phyloP scores from a whole-genome alignment of 2,113 vertebrate genomes.

The Trematocara nigrifrons region DNA sequence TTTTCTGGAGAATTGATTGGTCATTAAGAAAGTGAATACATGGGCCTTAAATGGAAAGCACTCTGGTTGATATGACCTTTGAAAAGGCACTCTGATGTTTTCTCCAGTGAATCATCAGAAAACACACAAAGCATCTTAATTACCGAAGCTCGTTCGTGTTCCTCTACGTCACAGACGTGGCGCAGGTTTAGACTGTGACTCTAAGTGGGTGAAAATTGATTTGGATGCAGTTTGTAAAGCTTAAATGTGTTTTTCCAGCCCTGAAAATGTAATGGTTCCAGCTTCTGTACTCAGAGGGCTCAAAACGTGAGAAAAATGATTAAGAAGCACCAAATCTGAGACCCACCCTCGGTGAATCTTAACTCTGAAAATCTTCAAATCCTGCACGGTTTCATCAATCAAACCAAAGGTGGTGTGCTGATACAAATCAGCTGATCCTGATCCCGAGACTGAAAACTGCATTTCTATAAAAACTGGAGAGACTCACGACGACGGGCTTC shows the following conservation, averaged over 20 bases:
- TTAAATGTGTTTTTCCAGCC: neutral
- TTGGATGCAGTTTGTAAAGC: neutral
- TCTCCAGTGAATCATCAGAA: neutral
- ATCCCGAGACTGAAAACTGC: neutral
- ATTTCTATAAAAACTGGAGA: neutral
- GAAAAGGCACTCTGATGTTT: neutral
- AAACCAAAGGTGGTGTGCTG: neutral
- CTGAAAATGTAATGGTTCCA: neutral
- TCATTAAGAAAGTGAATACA: neutral
- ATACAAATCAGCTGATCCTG: neutral
- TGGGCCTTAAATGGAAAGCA: neutral
- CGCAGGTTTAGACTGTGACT: neutral
- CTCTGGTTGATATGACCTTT: neutral
- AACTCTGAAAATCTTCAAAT: neutral
- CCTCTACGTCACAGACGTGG: neutral
- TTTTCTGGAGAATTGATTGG: neutral
- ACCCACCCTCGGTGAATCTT: neutral
- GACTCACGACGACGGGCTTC: slow-evolving; percentile 90
- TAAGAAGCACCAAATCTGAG: neutral
- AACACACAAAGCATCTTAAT: neutral
- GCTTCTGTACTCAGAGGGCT: neutral
- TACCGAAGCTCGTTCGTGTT: neutral
- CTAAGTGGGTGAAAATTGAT: neutral
- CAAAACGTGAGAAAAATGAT: neutral
- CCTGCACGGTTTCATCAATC: neutral